A percentile compares a stretch with the other conserved stretches of the same genome.
Evolutionary conservation across 2,888 invertebrate genomes (phyloP).

Genomic region (Pteria penguin): DNA sequence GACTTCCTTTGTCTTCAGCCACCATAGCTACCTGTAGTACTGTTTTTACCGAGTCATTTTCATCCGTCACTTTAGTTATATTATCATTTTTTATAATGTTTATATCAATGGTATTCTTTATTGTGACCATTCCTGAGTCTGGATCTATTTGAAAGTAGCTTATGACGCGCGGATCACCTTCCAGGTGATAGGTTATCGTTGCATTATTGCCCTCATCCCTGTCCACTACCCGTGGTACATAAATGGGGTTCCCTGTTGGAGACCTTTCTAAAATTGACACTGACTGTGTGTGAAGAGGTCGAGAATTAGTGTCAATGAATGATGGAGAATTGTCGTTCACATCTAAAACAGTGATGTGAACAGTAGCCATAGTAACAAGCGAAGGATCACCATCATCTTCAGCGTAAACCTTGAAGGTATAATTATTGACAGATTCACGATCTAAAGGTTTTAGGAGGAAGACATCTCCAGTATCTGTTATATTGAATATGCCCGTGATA

Average conservation of each 20-base stretch:
- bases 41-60: conserved; percentile 34
- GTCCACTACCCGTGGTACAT: conserved; percentile 44
- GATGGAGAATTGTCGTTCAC: conserved; percentile 39
- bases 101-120: conserved; percentile 35
- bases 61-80: conserved; percentile 20
- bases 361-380: conserved; percentile 22
- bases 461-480: conserved; percentile 18
- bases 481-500: not conserved
- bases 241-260: conserved; percentile 46
- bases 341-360: conserved; percentile 42
- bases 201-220: conserved; percentile 43
- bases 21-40: conserved; percentile 29
- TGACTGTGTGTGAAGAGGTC: conserved; percentile 12
- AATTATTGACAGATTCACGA: conserved; percentile 42
- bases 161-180: conserved; percentile 1
- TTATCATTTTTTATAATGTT: conserved; percentile 23
- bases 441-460: conserved; percentile 28
- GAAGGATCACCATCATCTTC: conserved; percentile 48
- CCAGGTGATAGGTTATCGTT: conserved; percentile 10
- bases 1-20: conserved; percentile 45
- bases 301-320: conserved; percentile 44
- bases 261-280: conserved; percentile 50
- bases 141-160: conserved; percentile 28
- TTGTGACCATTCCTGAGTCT: conserved; percentile 38
- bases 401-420: conserved; percentile 46